Evolutionary conservation across 2,113 vertebrate species (phyloP).

Genomic region (Caranx ignobilis): DNA sequence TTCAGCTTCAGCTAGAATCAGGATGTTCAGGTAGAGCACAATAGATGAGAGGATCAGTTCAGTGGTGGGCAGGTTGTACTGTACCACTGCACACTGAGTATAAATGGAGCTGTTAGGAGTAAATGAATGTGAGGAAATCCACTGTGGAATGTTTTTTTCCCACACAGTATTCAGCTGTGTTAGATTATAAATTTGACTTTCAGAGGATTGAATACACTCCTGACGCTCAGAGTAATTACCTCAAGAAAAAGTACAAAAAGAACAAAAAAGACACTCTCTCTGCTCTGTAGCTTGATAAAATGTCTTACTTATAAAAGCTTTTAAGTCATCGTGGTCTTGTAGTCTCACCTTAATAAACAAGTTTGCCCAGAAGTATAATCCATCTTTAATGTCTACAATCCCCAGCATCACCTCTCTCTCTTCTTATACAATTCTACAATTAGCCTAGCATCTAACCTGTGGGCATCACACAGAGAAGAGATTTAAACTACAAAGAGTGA

Average conservation of each 20-base stretch:
- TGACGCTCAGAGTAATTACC: background rate
- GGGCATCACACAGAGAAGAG: background rate
- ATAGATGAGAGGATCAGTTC: background rate
- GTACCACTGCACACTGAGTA: background rate
- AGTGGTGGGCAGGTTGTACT: background rate
- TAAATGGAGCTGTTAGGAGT: background rate
- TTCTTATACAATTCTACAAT: background rate
- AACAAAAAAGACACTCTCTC: no score
- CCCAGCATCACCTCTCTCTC: slow-evolving; percentile 3
- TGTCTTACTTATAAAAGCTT: background rate
- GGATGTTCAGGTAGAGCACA: background rate
- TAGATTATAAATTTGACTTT: background rate
- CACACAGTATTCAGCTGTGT: background rate
- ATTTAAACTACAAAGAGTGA: slow-evolving; percentile 6
- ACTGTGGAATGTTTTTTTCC: background rate
- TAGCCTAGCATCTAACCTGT: slow-evolving; percentile 10
- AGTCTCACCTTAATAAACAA: slow-evolving; percentile 3
- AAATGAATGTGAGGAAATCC: background rate
- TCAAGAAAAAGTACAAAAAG: no score
- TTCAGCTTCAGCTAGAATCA: background rate
- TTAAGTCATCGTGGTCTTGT: background rate
- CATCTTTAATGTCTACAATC: slow-evolving; percentile 8
- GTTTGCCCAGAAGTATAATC: background rate
- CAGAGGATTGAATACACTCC: background rate
- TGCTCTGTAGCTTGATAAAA: background rate